Conservation (phyloP, 1,140 invertebrate genomes). For the Ips typographus region DNA sequence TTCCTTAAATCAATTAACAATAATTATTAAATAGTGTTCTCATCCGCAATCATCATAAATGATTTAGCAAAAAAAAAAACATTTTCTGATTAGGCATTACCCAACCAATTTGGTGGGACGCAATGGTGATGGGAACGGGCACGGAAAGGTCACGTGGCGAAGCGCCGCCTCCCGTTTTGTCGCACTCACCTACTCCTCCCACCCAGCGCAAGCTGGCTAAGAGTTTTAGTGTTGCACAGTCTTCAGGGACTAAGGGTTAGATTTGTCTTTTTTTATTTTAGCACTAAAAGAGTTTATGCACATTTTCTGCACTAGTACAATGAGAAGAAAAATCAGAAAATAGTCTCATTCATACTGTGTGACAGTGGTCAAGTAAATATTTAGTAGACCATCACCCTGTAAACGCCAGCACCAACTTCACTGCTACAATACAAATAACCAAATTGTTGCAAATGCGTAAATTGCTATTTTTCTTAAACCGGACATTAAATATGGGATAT, state of each 20-base stretch:
- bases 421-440: no score
- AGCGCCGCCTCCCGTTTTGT: conserved; percentile 40
- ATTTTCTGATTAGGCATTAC: conserved; percentile 41
- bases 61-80: no score
- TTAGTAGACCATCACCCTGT: no score
- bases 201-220: conserved; percentile 81
- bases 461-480: no score
- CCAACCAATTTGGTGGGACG: conserved; percentile 49
- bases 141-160: conserved; percentile 48
- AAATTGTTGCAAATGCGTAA: no score
- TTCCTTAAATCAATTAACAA: background rate
- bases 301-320: background rate
- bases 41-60: background rate
- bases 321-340: no score
- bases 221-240: conserved; percentile 82
- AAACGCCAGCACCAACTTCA: no score
- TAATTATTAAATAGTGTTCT: background rate
- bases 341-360: no score
- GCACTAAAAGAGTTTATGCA: background rate
- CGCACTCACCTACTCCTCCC: conserved; percentile 72
- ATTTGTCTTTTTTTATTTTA: conserved; percentile 29
- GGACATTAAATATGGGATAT: no score
- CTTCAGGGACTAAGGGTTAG: conserved; percentile 55
- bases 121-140: conserved; percentile 47
- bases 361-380: no score